Conservation (phyloP, 2,113 vertebrate species). For the Amphiprion percula region DNA sequence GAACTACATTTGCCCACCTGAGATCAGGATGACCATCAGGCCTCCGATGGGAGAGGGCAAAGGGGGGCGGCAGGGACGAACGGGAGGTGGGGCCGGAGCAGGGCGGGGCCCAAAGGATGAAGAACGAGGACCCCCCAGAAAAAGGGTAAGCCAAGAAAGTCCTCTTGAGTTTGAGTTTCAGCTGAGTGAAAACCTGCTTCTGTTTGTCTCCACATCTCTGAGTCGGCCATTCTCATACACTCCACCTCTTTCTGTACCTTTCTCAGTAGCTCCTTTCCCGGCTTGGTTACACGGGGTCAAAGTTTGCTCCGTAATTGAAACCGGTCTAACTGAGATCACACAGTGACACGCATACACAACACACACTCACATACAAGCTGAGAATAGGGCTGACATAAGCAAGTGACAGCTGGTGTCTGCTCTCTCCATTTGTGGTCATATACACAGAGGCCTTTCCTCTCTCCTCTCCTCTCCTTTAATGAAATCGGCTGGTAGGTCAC, state of each 20-base stretch:
- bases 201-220: slow-evolving; percentile 31
- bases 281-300: slow-evolving; percentile 80
- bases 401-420: slow-evolving; percentile 86
- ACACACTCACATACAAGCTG: slow-evolving; percentile 61
- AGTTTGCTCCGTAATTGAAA: slow-evolving; percentile 84
- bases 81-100: slow-evolving; percentile 87
- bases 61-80: slow-evolving; percentile 88
- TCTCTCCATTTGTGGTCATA: slow-evolving; percentile 83
- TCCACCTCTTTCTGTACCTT: slow-evolving; percentile 32
- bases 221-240: slow-evolving; percentile 1
- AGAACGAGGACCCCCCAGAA: slow-evolving; percentile 91
- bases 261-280: slow-evolving; percentile 50
- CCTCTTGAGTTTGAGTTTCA: background rate
- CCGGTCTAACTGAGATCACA: slow-evolving; percentile 76
- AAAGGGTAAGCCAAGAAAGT: slow-evolving; percentile 88
- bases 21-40: slow-evolving; percentile 98
- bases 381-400: slow-evolving; percentile 83
- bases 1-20: slow-evolving; percentile 98
- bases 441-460: slow-evolving; percentile 70
- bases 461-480: slow-evolving; percentile 52
- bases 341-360: slow-evolving; percentile 45
- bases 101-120: slow-evolving; percentile 90
- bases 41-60: slow-evolving; percentile 87
- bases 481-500: slow-evolving; percentile 67
- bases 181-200: background rate